Base-by-base conservation (phyloP, 2,888 invertebrate species). In the Drosophila suboccidentalis region DNA sequence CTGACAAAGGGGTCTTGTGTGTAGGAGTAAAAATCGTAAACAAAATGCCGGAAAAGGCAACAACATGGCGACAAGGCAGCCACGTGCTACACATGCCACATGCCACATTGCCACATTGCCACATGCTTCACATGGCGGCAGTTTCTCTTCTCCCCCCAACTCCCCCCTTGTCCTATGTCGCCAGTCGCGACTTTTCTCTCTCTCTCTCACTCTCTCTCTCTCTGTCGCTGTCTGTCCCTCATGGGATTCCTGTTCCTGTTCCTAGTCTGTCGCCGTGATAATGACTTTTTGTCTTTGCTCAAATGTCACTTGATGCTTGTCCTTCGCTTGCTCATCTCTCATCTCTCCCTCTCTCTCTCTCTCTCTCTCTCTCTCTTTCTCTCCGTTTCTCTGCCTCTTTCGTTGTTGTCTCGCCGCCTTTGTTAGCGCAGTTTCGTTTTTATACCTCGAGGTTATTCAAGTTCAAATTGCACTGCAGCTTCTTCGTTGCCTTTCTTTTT, bases 211-310 rank as follows among this genome's bases (percentile, higher is more conserved):
- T 13, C 36, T 32, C 11, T 13, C 29, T 13, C 22, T 11, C 39
- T 9, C 22, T 10, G 9, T 1, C 19, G 15, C 13, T 11, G 0
- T 44, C 22, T 15, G n/a, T 11, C 9, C 44, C 36, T 15, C 17
- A 6, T 15, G 36, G 36, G 26, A 38, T 58, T 70, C 43, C 69
- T 57, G 51, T 61, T 62, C 59, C 55, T 55, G 43, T 36, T 63
- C 39, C 38, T 38, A 43, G 55, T 47, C 59, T 36, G 63, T 84
- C 87, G 89, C 78, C 85, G 80, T 87, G 85, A 89, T 89, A 86
- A 86, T 86, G 85, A 86, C 85, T 86, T 86, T 85, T 86, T 86
- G 85, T 86, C 85, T 89, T 80, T 82, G 78, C 89, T 87, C 89
- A 84, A 87, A 85, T 87, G 89, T 85, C 85, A 89, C 89, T 85